Base-by-base conservation (phyloP, 2,888 invertebrate species). In the Neoaliturus tenellus region DNA sequence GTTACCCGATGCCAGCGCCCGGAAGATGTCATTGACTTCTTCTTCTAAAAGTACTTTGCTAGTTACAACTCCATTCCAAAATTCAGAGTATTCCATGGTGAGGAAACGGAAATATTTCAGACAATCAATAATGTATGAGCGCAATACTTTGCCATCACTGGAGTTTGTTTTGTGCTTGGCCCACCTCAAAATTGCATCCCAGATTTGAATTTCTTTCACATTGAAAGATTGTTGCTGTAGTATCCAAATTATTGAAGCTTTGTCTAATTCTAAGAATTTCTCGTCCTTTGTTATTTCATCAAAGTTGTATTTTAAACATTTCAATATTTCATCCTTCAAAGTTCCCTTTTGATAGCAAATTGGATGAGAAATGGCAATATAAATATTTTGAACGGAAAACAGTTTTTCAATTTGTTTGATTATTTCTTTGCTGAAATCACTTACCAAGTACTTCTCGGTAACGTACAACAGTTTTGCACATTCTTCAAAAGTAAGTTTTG, bases 401-500 rank as follows among this genome's bases (percentile, higher is more conserved):
- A 35, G 1, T 1, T 69, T n/a, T 39, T 39, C 17, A 3, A 69
- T 39, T 23, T 69, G 35, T 14, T 35, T 10, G 2, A 39, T 39
- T 14, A 69, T 3, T 39, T 69, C 39, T 20, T 17, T n/a, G n/a
- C 6, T 8, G 14, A 69, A 1, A 35, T 69, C 69, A 69, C 8
- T n/a, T 14, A 69, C n/a, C 35, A 69, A 69, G 20, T 69, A 69
- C 35, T 69, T 69, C 1, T 39, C 39, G 3, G 20, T 5, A 35
- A 39, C 39, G 39, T 39, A 39, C 6, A 69, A 12, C 33, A 69
- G 20, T 12, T 69, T 69, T 0, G 23, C 69, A 33, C 39, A 20
- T 39, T 69, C 69, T 39, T 69, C 39, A 69, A 69, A 69, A 23
- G 8, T 39, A 39, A 69, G 69, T 17, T 39, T 69, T 20, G 69